These are phyloP conservation scores for Reticulitermes speratus DNA, from an alignment of 1,140 invertebrate species.

Conservation along the genomic window DNA sequence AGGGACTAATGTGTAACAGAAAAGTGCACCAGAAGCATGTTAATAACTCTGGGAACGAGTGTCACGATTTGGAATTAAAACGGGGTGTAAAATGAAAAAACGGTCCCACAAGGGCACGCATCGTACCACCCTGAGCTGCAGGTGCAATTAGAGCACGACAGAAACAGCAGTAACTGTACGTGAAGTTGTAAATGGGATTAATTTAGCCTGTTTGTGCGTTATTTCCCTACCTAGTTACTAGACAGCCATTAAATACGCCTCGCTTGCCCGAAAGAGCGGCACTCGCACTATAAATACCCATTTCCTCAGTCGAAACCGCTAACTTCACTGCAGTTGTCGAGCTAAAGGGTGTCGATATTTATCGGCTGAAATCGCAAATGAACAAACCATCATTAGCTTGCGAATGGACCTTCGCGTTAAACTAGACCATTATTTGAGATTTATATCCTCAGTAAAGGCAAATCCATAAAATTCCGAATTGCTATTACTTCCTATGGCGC, in stretches of 20 bases:
- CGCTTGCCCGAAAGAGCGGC: not conserved
- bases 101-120: not conserved
- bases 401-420: not conserved
- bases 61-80: not conserved
- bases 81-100: not conserved
- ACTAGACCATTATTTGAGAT: not conserved
- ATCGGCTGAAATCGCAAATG: not conserved
- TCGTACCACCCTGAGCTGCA: not conserved
- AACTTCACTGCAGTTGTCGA: not conserved
- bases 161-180: not conserved
- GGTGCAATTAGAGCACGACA: not conserved
- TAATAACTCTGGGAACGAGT: not conserved
- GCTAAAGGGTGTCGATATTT: not conserved
- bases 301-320: not conserved
- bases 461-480: not conserved
- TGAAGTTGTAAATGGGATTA: constrained; percentile 4
- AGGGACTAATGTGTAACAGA: not conserved
- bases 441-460: not conserved
- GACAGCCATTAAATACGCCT: not conserved
- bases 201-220: not conserved
- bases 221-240: not conserved
- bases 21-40: not conserved
- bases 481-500: not conserved
- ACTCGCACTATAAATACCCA: not conserved
- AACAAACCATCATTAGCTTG: not conserved